phyloP scores from a whole-genome alignment of 2,888 invertebrate genomes.

The Zelleria hepariella region DNA sequence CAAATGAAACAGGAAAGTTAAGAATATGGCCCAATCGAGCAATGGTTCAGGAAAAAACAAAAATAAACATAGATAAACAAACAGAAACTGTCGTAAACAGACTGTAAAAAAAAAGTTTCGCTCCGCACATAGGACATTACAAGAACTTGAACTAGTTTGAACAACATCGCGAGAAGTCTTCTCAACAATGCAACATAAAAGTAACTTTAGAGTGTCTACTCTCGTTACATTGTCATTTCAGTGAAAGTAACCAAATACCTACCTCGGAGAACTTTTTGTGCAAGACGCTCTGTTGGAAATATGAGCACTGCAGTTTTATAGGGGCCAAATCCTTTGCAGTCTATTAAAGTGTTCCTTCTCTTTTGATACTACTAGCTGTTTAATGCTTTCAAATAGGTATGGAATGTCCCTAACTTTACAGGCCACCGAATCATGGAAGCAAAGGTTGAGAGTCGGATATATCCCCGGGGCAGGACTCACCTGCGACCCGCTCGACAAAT shows the following conservation, averaged over 20 bases:
- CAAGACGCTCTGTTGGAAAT: neutral
- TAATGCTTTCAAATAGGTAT: neutral
- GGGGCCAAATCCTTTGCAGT: too few species aligned
- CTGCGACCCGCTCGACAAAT: conserved; percentile 22
- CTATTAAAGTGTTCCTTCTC: too few species aligned
- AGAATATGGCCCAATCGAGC: neutral
- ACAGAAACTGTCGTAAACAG: conserved; percentile 12
- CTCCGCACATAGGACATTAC: neutral
- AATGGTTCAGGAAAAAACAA: neutral
- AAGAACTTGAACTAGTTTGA: conserved; percentile 1
- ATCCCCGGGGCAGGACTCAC: conserved; percentile 9
- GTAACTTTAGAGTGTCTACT: neutral
- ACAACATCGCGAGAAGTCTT: conserved; percentile 1
- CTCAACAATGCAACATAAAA: conserved; percentile 3
- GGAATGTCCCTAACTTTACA: neutral
- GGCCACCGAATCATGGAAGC: neutral
- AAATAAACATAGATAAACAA: neutral
- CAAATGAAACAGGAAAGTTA: neutral
- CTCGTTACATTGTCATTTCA: neutral
- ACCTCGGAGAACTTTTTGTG: neutral
- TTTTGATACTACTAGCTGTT: too few species aligned
- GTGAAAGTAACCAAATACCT: neutral
- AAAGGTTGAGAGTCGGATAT: conserved; percentile 2
- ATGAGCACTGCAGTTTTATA: neutral
- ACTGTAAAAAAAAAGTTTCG: neutral